Base-by-base conservation (phyloP, 1,140 invertebrate genomes). In the Sweltsa coloradensis region DNA sequence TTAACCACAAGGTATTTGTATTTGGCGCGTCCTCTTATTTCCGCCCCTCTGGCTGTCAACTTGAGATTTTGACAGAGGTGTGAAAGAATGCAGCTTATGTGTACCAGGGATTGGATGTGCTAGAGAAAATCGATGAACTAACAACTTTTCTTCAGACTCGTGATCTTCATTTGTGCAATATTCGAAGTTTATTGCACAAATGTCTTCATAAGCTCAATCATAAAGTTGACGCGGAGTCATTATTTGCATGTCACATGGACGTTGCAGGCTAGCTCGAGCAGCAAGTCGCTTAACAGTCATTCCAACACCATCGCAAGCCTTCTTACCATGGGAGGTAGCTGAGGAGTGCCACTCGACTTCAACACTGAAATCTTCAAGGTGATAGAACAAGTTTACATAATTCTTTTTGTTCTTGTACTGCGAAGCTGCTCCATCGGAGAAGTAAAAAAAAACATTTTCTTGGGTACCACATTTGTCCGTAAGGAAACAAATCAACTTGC, bases 361-460 rank as follows among this genome's bases (percentile, higher is more conserved):
- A 34, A 54, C 26, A 24, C 27, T 22, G 51, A 58, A 58, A 47
- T 58, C 55, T 37, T 37, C 29, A n/a, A 19, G 16, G 34, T 37
- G 34, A 37, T 18, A 19, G 21, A 14, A 37, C 16, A 37, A 19
- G 34, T 37, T 37, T 19, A 37, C 16, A 19, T 18, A 37, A n/a
- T n/a, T n/a, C n/a, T n/a, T n/a, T n/a, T n/a, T n/a, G n/a, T n/a
- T n/a, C n/a, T n/a, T n/a, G n/a, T n/a, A n/a, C n/a, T n/a, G n/a
- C n/a, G n/a, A n/a, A n/a, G n/a, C n/a, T 48, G 48, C 46, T 2
- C 60, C 62, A 53, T 64, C 59, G 29, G 51, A 53, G 49, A 58
- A 56, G 27, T 53, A 53, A n/a, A n/a, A n/a, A n/a, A n/a, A n/a
- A n/a, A n/a, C n/a, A n/a, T n/a, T n/a, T n/a, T n/a, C n/a, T n/a